Evolutionary conservation across 2,113 vertebrate genomes (phyloP).

Genomic region (Prinia subflava): DNA sequence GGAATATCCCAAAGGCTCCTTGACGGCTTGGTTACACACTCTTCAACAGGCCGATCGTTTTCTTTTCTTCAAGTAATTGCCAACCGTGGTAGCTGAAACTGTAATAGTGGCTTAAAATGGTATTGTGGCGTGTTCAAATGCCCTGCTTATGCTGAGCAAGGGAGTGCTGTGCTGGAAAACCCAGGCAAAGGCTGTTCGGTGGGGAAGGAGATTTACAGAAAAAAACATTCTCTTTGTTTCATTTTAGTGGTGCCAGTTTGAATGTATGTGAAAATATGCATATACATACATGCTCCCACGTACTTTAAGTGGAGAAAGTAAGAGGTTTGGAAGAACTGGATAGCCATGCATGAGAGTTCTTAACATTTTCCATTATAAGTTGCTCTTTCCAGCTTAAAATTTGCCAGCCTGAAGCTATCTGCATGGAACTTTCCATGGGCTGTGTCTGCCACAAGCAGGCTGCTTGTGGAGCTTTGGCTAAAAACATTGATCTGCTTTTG

Average conservation of each 20-base stretch:
- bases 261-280: not conserved
- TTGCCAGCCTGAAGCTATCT: not conserved
- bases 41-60: not conserved
- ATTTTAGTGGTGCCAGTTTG: not conserved
- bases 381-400: not conserved
- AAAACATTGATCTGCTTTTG: not conserved
- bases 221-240: not conserved
- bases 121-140: not conserved
- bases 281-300: rapidly evolving
- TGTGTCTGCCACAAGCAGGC: not conserved
- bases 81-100: not conserved
- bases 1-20: not conserved
- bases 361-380: not conserved
- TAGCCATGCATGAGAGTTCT: not conserved
- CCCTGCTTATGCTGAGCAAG: not conserved
- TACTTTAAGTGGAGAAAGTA: not conserved
- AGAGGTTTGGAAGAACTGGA: not conserved
- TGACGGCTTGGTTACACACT: not conserved
- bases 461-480: not conserved
- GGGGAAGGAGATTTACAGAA: not conserved
- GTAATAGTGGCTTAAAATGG: not conserved
- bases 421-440: not conserved
- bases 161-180: not conserved
- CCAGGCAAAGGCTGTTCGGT: not conserved
- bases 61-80: not conserved